phyloP scores from a whole-genome alignment of 2,113 vertebrate species.

The Odobenus rosmarus region DNA sequence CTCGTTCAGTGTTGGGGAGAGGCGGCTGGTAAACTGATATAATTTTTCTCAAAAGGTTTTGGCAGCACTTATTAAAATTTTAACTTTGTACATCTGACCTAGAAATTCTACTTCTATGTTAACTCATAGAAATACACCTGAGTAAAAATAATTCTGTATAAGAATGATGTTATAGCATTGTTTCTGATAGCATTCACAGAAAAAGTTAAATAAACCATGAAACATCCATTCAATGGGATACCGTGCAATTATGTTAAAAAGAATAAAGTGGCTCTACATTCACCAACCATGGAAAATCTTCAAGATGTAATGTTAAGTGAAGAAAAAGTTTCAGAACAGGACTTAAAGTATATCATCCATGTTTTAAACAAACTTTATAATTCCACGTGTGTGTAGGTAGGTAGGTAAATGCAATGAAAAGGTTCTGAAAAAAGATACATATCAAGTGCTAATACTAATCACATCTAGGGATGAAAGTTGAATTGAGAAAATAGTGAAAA shows the following conservation, averaged over 20 bases:
- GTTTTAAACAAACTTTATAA: neutral
- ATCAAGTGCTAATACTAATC: neutral
- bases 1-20: neutral
- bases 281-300: neutral
- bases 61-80: neutral
- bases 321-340: neutral
- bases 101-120: neutral
- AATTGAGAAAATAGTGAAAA: constrained; percentile 2
- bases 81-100: neutral
- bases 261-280: neutral
- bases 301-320: neutral
- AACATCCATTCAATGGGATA: neutral
- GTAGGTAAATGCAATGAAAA: neutral
- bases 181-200: neutral
- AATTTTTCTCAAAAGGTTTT: constrained; percentile 16
- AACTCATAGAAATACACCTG: neutral
- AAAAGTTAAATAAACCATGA: neutral
- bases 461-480: neutral
- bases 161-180: neutral
- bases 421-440: neutral
- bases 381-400: neutral
- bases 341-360: neutral
- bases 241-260: neutral
- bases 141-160: neutral
- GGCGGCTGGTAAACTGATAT: neutral